phyloP scores from a whole-genome alignment of 1,140 invertebrate genomes.

The Metaphire vulgaris region DNA sequence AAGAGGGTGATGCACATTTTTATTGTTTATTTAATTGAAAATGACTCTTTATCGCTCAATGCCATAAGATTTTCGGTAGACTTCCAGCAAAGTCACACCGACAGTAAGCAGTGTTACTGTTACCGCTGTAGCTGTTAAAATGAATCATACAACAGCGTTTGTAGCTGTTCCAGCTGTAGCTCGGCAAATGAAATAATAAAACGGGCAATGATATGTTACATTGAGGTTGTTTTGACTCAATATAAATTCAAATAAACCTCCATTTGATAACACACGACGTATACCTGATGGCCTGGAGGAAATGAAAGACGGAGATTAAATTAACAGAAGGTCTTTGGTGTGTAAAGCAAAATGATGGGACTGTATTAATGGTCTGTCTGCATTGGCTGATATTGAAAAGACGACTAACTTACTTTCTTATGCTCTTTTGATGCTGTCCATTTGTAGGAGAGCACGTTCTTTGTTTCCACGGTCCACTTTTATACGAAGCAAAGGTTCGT shows the following conservation, averaged over 20 bases:
- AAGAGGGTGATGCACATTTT: background rate
- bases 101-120: background rate
- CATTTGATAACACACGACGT: too few species aligned
- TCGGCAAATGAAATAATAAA: background rate
- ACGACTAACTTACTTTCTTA: background rate
- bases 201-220: too few species aligned
- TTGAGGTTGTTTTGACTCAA: too few species aligned
- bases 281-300: background rate
- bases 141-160: background rate
- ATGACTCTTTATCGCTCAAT: too few species aligned
- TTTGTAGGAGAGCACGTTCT: slow-evolving; percentile 80
- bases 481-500: slow-evolving; percentile 80
- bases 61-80: background rate
- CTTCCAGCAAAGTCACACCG: background rate
- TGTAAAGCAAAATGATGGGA: background rate
- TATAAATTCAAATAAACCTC: too few species aligned
- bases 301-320: background rate
- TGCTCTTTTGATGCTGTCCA: background rate
- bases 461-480: slow-evolving; percentile 89
- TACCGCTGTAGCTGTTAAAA: background rate
- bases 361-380: background rate
- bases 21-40: too few species aligned
- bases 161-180: too few species aligned
- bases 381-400: background rate
- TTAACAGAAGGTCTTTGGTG: background rate